phyloP scores from a whole-genome alignment of 2,797 vertebrate genomes.

The Echiichthys vipera region DNA sequence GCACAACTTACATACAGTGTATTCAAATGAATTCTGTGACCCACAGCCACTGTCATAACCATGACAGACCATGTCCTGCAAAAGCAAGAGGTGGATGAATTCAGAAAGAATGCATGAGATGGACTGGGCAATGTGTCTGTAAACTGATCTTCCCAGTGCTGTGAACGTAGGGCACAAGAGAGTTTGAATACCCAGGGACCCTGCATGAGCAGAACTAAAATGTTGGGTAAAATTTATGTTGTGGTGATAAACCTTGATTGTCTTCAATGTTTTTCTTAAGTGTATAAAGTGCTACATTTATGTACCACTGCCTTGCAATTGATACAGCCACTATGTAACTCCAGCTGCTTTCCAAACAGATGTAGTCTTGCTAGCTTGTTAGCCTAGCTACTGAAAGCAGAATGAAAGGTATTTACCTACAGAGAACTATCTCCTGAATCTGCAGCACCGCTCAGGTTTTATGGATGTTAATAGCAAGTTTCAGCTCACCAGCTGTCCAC shows the following conservation, averaged over 20 bases:
- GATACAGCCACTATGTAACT: too few relatives aligned
- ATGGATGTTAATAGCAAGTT: background rate
- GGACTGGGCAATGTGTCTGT: background rate
- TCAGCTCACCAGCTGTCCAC: background rate
- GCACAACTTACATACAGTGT: constrained; percentile 19
- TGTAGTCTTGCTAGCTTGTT: too few relatives aligned
- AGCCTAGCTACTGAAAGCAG: too few relatives aligned
- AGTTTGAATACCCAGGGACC: background rate
- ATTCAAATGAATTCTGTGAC: constrained; percentile 33
- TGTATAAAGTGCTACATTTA: background rate
- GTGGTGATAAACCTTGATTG: background rate
- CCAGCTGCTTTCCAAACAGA: too few relatives aligned
- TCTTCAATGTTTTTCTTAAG: background rate
- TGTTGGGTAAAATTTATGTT: background rate
- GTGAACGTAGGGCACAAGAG: background rate
- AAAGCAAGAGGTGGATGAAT: background rate
- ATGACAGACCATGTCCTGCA: constrained; percentile 11
- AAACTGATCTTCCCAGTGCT: background rate
- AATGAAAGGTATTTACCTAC: background rate
- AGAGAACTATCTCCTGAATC: background rate
- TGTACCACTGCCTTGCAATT: background rate
- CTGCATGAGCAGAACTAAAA: constrained; percentile 1
- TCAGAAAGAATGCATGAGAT: background rate
- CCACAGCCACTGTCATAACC: constrained; percentile 29
- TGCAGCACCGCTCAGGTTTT: background rate